A percentile compares a stretch with the other conserved stretches of the same genome.
phyloP scores from a whole-genome alignment of 2,888 invertebrate species.

The Dasysyrphus albostriatus region DNA sequence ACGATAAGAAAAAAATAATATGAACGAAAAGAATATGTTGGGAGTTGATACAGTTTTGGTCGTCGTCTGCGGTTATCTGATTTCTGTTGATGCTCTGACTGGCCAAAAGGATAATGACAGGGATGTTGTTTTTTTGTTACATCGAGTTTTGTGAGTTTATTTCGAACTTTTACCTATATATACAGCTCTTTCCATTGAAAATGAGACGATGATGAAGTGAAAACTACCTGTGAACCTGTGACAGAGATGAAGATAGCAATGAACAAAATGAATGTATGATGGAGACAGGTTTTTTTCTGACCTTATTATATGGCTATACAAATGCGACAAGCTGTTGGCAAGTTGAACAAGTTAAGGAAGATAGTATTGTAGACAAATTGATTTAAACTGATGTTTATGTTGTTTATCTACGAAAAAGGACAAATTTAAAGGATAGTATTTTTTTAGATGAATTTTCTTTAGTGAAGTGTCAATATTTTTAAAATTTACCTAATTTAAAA shows the following conservation, averaged over 20 bases:
- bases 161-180: neutral
- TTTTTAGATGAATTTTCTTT: no score
- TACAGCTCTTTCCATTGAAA: constrained; percentile 7
- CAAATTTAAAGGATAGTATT: neutral
- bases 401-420: neutral
- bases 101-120: constrained; percentile 57
- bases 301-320: constrained; percentile 32
- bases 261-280: constrained; percentile 42
- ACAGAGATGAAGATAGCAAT: constrained; percentile 59
- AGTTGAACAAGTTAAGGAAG: constrained; percentile 42
- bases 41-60: neutral
- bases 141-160: constrained; percentile 7
- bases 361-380: neutral
- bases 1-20: constrained; percentile 19
- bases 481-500: no score
- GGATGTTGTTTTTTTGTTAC: constrained; percentile 11
- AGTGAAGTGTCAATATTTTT: no score
- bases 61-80: constrained; percentile 52
- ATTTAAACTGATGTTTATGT: neutral
- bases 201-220: constrained; percentile 63
- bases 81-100: constrained; percentile 40
- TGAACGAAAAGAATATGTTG: constrained; percentile 52
- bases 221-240: constrained; percentile 61
- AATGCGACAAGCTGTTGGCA: constrained; percentile 66
- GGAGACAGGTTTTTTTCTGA: constrained; percentile 33